Base-by-base conservation (phyloP, 2,797 vertebrate species). In the Philypnodon macrostomus region DNA sequence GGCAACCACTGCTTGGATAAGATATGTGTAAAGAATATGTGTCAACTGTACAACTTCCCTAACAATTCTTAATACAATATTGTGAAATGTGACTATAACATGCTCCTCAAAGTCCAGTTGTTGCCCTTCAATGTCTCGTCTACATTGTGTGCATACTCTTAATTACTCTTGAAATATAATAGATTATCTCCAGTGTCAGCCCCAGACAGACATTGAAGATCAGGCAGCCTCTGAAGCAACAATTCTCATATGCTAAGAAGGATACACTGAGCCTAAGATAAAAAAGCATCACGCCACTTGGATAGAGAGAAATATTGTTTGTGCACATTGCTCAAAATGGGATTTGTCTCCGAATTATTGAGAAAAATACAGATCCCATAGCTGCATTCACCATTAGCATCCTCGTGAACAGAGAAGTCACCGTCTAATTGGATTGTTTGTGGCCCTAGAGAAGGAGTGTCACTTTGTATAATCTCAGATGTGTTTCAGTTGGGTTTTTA, bases 351-450 rank as follows among this genome's bases (percentile, higher is more conserved):
- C 2, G 45, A 61, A 33, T 50, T 48, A 32, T 23, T 0, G 10
- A 12, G 8, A 41, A 67, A 61, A 74, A 58, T 11, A 35, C 42
- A 7, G 52, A 23, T 66, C 8, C 26, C 26, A 27, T 58, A 13
- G 5, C 48, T 13, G 10, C 45, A 11, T 59, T 55, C 49, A 4
- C 18, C 52, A 47, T 68, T 51, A 42, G 29, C 18, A 55, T 38
- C 46, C 47, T 58, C 34, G 29, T 34, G 35, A 61, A 41, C 39
- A 62, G 58, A 66, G 36, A 36, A 38, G 56, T 36, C 46, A 27
- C 29, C 36, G 52, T 24, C 54, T 78, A 82, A 84, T 70, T 80
- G 72, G 66, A 49, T 73, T 49, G 73, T 61, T 61, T 52, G 46
- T 55, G 53, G 50, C 52, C 18, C 38, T 23, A 32, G 13, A 52